Base-by-base conservation (phyloP, 2,113 vertebrate genomes). In the Eonycteris spelaea region DNA sequence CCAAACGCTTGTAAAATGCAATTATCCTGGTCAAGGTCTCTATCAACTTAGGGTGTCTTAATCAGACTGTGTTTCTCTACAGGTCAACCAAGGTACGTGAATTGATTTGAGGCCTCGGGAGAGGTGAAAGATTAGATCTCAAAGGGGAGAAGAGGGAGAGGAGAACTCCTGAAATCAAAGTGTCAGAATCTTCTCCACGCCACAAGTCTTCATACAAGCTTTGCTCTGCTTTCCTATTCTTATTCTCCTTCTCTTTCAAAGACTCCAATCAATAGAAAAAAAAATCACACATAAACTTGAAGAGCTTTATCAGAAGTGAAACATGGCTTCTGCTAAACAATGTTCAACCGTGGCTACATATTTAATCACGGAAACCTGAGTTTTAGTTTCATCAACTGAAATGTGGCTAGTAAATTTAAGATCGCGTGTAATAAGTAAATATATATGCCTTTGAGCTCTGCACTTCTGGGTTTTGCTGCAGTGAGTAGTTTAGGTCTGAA, bases 361-460 rank as follows among this genome's bases (percentile, higher is more conserved):
- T 71, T 91, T 84, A 68, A 90, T 88, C 61, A 48, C 48, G 38
- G 55, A 87, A 80, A 93, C 68, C 53, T 65, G 51, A 95, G 70
- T 90, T 92, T 82, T 94, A 61, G 88, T 93, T 96, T 94, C 68
- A 51, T 57, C 61, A 79, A 84, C 71, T 57, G 83, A 88, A 95
- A 86, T 74, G 63, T 0, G 3, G 71, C 67, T 78, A 92, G 68
- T 68, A 55, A 94, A 88, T 51, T 86, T 63, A 78, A 70, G 67
- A 51, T 6, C 19, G 18, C 91, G 33, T 24, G 55, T 9, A 79
- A 24, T 33, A 84, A 57, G 68, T 61, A 67, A 84, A 91, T 2
- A 84, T 1, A 92, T 28, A 61, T 21, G 59, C 21, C 16, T 40
- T 26, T 19, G 45, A 63, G 19, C 61, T 61, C 19, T 11, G 40